These are phyloP conservation scores for Somateria mollissima DNA, from an alignment of 2,797 vertebrate species.

Conservation along the genomic window DNA sequence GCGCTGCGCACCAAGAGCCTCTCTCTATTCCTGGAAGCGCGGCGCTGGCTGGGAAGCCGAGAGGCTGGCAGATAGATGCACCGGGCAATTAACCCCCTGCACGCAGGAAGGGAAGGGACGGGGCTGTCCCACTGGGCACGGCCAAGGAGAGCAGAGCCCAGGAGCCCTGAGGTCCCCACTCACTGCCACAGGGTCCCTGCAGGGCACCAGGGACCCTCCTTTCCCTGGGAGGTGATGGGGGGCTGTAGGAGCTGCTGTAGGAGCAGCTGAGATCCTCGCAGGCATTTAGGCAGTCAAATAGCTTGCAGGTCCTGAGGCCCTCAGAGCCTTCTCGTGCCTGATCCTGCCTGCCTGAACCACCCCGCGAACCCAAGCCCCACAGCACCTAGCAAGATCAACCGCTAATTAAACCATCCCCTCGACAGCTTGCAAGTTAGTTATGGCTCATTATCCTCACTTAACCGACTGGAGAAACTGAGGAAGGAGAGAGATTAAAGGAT, in stretches of 20 bases:
- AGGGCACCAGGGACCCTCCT: accelerated
- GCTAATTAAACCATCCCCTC: slow-evolving; percentile 64
- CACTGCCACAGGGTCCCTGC: accelerated
- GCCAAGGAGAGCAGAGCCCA: neutral
- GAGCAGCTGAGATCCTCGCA: neutral
- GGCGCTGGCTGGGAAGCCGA: slow-evolving; percentile 31
- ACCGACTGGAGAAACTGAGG: slow-evolving; percentile 69
- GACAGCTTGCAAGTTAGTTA: slow-evolving; percentile 69
- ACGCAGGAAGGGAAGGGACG: neutral
- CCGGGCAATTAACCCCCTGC: slow-evolving; percentile 29
- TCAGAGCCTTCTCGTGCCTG: neutral
- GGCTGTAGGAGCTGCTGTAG: accelerated
- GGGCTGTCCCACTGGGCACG: neutral
- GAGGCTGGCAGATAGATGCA: neutral
- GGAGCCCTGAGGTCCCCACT: too few relatives aligned
- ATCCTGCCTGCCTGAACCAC: neutral
- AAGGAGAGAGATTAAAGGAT: slow-evolving; percentile 69
- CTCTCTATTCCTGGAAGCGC: slow-evolving; percentile 62
- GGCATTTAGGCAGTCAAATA: slow-evolving; percentile 40
- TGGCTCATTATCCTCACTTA: slow-evolving; percentile 72
- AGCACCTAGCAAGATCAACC: slow-evolving; percentile 53
- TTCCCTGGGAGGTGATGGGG: too few relatives aligned
- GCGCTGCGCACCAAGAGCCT: slow-evolving; percentile 31
- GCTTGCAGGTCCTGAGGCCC: slow-evolving; percentile 39
- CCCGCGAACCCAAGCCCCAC: neutral